Conservation (phyloP, 2,888 invertebrate species). For the Scaptomyza cyrtandrae region DNA sequence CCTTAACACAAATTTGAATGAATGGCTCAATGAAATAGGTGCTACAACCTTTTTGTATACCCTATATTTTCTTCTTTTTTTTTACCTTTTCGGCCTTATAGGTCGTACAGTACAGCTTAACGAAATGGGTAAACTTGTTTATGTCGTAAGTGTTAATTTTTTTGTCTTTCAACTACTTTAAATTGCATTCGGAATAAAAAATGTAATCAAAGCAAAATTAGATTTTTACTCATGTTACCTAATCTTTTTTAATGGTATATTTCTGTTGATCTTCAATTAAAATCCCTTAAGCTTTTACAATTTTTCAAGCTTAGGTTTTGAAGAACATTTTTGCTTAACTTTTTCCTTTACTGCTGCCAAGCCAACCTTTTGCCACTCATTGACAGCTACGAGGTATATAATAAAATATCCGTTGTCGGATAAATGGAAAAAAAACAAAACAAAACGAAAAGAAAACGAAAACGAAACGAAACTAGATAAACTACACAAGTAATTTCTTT, state of each 20-base stretch:
- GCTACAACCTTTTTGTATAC: background rate
- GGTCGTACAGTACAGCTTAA: no score
- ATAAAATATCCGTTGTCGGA: background rate
- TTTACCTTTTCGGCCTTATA: no score
- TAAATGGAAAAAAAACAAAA: constrained; percentile 8
- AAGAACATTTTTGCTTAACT: no score
- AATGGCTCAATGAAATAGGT: constrained; percentile 7
- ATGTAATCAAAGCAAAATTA: no score
- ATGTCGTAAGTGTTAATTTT: no score
- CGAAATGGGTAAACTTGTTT: no score
- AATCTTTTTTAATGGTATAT: background rate
- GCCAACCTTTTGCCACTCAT: background rate
- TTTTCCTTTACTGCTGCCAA: no score
- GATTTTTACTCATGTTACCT: no score
- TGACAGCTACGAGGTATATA: constrained; percentile 9
- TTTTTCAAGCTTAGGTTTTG: no score
- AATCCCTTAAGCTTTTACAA: no score
- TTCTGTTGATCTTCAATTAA: background rate
- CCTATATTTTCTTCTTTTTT: background rate
- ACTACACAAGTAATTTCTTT: constrained; percentile 24
- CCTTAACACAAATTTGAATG: constrained; percentile 23
- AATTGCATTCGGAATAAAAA: no score
- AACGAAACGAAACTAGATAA: constrained; percentile 13
- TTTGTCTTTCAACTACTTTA: no score
- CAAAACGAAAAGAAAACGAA: background rate